phyloP scores from a whole-genome alignment of 2,888 invertebrate genomes.

The Orthosia gracilis region DNA sequence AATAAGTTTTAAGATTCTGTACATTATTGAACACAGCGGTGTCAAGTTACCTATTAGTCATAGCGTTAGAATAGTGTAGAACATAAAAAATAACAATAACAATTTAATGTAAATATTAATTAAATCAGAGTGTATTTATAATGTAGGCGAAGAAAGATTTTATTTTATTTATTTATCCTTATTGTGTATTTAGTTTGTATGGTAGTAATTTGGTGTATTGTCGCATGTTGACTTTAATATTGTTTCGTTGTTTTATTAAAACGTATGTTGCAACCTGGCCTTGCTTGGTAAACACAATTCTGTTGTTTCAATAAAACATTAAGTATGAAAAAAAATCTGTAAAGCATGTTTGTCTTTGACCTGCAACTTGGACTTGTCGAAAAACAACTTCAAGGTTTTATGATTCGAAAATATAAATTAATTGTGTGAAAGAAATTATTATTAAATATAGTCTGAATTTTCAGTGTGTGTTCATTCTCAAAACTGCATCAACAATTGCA shows the following conservation, averaged over 20 bases:
- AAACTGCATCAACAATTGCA: conserved; percentile 19
- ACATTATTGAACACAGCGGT: conserved; percentile 80
- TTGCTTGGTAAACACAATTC: conserved; percentile 44
- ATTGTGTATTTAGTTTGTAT: conserved; percentile 68
- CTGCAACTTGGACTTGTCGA: conserved; percentile 13
- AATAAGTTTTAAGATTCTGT: conserved; percentile 68
- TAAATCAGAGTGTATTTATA: conserved; percentile 85
- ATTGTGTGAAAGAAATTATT: not conserved
- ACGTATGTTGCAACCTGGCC: conserved; percentile 44
- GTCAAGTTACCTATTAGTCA: conserved; percentile 86
- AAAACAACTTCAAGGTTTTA: conserved; percentile 14
- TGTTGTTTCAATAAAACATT: conserved; percentile 16
- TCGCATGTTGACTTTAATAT: conserved; percentile 44
- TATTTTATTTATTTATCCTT: conserved; percentile 82
- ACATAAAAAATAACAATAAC: conserved; percentile 54
- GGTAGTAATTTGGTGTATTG: conserved; percentile 49
- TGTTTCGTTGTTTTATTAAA: conserved; percentile 40
- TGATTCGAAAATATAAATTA: conserved; percentile 4
- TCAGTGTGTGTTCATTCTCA: conserved; percentile 24
- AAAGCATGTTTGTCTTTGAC: conserved; percentile 7
- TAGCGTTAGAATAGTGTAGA: conserved; percentile 57
- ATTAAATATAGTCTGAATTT: not conserved
- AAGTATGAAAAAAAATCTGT: not conserved
- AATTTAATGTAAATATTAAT: conserved; percentile 64
- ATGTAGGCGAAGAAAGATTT: conserved; percentile 73